Base-by-base conservation (phyloP, 2,797 vertebrate species). In the Scolopax rusticola region DNA sequence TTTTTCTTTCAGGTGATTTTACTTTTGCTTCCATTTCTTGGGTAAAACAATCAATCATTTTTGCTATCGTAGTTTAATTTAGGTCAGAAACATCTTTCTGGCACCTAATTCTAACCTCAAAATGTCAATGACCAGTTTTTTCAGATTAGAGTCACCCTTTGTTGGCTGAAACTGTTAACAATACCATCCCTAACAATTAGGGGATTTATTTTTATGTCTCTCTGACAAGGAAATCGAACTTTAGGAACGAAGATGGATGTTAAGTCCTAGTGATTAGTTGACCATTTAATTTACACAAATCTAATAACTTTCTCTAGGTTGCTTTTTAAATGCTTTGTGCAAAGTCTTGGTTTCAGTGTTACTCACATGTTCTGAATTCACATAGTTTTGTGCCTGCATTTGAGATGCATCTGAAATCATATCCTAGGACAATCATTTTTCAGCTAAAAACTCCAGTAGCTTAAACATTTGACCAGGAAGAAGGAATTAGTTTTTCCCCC, bases 51-150 rank as follows among this genome's bases (percentile, higher is more conserved):
- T 71, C 23, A 27, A 60, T 80, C 3, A 30, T 32, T 86, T 87
- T 85, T 85, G 40, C 32, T 74, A 33, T 23, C 54, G 68, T 75
- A 51, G 32, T 86, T 81, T 77, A 77, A 89, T 77, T 92, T 89
- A 87, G 33, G 38, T 80, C 53, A 94, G 53, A 77, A 87, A 12
- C 47, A 64, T 68, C n/a, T 88, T 94, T 81, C 71, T 88, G 53
- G 41, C 79, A 91, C 61, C 57, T 68, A 89, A 75, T 75, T 75
- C 59, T 84, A 84, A 84, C 64, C 67, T 95, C 56, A 93, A 89
- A 91, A 82, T 65, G 63, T 53, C 81, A 84, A 13, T 56, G 48
- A 77, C 38, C 53, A 51, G 2, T 40, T 57, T 87, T 94, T 84
- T 70, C 73, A n/a, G 41, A 38, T 12, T n/a, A 21, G 15, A 28